These are phyloP conservation scores for Clistopyga incitator DNA, from an alignment of 2,888 invertebrate species.

Conservation along the genomic window DNA sequence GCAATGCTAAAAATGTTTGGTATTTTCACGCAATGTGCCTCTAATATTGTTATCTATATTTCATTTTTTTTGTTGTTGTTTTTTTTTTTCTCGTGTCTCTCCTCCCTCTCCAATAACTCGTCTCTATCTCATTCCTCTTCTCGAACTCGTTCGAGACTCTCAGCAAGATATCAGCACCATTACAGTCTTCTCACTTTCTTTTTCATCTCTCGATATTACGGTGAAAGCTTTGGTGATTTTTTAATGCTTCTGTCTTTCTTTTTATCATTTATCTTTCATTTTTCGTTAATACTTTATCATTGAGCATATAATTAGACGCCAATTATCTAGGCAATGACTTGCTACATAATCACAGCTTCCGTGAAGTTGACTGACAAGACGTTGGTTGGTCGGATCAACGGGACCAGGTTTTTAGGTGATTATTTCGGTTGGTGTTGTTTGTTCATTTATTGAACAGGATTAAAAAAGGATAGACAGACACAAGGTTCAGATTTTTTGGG, in stretches of 20 bases:
- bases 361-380: constrained; percentile 62
- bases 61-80: too few relatives aligned
- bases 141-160: constrained; percentile 30
- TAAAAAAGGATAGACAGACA: constrained; percentile 74
- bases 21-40: constrained; percentile 51
- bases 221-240: constrained; percentile 13
- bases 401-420: constrained; percentile 59
- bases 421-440: constrained; percentile 48
- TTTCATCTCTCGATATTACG: constrained; percentile 36
- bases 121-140: constrained; percentile 31
- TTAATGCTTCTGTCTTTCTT: constrained; percentile 37
- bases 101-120: constrained; percentile 51
- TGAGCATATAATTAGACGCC: not conserved
- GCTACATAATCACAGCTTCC: constrained; percentile 32
- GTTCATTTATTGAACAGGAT: constrained; percentile 41
- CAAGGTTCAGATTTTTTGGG: constrained; percentile 71
- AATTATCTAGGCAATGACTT: constrained; percentile 46
- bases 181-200: constrained; percentile 12
- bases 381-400: constrained; percentile 64
- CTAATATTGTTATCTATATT: constrained; percentile 10
- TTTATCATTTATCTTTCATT: too few relatives aligned
- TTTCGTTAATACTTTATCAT: constrained; percentile 22
- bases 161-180: constrained; percentile 3
- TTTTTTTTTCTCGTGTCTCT: constrained; percentile 50
- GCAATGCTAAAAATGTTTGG: constrained; percentile 43